Evolutionary conservation across 1,140 invertebrate species (phyloP).

Genomic region (Drosophila simulans): DNA sequence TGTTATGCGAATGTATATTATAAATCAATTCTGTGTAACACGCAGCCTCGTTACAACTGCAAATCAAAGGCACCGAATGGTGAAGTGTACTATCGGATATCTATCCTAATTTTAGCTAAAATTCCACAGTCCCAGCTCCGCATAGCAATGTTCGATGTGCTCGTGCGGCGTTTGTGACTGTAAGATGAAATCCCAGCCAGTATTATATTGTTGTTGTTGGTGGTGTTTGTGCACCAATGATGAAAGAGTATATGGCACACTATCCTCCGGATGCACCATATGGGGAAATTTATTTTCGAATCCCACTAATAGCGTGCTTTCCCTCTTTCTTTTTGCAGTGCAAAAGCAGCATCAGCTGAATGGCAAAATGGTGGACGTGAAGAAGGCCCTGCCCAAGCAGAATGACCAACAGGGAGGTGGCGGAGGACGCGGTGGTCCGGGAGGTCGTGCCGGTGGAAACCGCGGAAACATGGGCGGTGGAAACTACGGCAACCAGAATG

Average conservation of each 20-base stretch:
- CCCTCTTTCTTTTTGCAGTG: constrained; percentile 84
- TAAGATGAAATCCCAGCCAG: constrained; percentile 56
- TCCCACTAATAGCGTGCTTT: constrained; percentile 29
- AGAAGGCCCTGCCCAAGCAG: constrained; percentile 90
- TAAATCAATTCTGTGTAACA: constrained; percentile 67
- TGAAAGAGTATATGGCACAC: constrained; percentile 76
- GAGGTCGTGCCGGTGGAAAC: constrained; percentile 62
- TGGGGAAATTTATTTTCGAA: not conserved
- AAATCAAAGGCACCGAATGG: no score
- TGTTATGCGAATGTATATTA: constrained; percentile 74
- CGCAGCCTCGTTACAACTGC: constrained; percentile 73
- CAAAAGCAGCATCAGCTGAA: constrained; percentile 90
- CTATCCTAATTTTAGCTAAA: not conserved
- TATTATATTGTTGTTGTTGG: constrained; percentile 79
- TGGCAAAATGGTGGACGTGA: constrained; percentile 91
- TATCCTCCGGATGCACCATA: not conserved
- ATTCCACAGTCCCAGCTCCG: constrained; percentile 78
- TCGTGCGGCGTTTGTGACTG: constrained; percentile 81
- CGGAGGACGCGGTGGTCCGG: constrained; percentile 66
- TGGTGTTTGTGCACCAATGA: constrained; percentile 49
- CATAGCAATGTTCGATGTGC: constrained; percentile 70
- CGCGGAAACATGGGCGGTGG: constrained; percentile 76
- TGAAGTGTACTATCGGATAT: no score
- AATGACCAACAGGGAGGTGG: constrained; percentile 87
- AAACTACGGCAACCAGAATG: constrained; percentile 76